These are phyloP conservation scores for Aramus guarauna DNA, from an alignment of 2,113 vertebrate species.

Conservation along the genomic window DNA sequence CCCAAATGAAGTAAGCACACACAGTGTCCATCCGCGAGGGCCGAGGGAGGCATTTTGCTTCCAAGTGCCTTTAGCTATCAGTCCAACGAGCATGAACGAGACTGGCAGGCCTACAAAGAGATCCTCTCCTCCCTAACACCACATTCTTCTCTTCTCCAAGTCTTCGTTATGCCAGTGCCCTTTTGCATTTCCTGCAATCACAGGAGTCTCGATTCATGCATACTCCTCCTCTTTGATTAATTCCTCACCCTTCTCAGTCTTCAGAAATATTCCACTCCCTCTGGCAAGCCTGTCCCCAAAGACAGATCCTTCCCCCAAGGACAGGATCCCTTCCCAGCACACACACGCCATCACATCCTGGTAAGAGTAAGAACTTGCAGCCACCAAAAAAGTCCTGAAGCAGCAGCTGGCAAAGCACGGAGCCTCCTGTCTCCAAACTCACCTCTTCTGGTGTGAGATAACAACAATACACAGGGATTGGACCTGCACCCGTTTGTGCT, in stretches of 20 bases:
- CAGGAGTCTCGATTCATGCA: neutral
- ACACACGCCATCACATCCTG: too few relatives aligned
- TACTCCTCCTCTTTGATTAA: neutral
- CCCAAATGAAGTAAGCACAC: accelerated
- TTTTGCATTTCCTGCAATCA: neutral
- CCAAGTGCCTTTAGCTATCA: neutral
- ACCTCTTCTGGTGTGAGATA: neutral
- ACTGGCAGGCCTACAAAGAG: neutral
- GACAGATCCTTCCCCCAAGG: neutral
- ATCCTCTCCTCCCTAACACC: neutral
- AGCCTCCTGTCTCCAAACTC: accelerated
- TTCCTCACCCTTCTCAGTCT: neutral
- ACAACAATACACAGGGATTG: neutral
- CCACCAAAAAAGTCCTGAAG: neutral
- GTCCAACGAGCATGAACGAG: neutral
- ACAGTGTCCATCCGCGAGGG: neutral
- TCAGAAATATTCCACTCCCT: neutral
- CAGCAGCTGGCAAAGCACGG: neutral
- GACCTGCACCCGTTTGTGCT: too few relatives aligned
- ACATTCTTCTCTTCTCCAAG: neutral
- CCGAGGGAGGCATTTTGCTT: neutral
- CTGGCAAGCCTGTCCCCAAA: neutral
- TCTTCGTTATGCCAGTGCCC: neutral
- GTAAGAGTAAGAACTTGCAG: too few relatives aligned
- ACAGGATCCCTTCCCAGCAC: neutral